Base-by-base conservation (phyloP, 2,797 vertebrate species). In the Leucoraja ocellata region DNA sequence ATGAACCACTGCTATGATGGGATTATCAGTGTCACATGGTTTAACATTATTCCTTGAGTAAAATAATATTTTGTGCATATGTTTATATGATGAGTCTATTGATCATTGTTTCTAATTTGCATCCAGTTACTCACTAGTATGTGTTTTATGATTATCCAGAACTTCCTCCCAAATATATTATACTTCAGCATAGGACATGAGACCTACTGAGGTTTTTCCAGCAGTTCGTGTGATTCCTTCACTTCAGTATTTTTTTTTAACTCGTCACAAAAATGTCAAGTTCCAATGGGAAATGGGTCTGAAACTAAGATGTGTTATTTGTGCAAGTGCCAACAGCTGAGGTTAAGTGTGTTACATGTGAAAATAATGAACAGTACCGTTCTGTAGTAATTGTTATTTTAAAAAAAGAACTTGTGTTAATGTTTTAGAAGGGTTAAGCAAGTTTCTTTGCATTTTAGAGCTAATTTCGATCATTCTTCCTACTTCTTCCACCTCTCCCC, bases 51-150 rank as follows among this genome's bases (percentile, higher is more conserved):
- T 76, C 90, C 90, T 76, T 28, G 54, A 10, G 90, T 92, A 28
- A 92, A 76, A 71, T 91, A 88, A 61, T 74, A 39, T 39, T 91
- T 36, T 76, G 90, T 92, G 71, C 39, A 76, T 92, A 92, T 76
- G 71, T 92, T 92, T 92, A 74, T 74, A 91, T 8, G 32, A n/a
- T 88, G n/a, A 74, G 9, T 92, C 90, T 54, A 16, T 73, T 92
- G 71, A 76, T 92, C 90, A 92, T 73, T 91, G 88, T 91, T 91
- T 91, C 39, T 46, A 92, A 54, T 92, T 54, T 92, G 28, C 76
- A 76, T 92, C 71, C 90, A 73, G 23, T 76, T 74, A 65, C 90
- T 25, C 32, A 25, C 73, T 91, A 73, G 88, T 25, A 73, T 23
- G 68, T 39, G 68, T 39, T 32, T 73, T 23, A 23, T 91, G 65